These are phyloP conservation scores for Caerostris extrusa DNA, from an alignment of 1,140 invertebrate species.

Conservation along the genomic window DNA sequence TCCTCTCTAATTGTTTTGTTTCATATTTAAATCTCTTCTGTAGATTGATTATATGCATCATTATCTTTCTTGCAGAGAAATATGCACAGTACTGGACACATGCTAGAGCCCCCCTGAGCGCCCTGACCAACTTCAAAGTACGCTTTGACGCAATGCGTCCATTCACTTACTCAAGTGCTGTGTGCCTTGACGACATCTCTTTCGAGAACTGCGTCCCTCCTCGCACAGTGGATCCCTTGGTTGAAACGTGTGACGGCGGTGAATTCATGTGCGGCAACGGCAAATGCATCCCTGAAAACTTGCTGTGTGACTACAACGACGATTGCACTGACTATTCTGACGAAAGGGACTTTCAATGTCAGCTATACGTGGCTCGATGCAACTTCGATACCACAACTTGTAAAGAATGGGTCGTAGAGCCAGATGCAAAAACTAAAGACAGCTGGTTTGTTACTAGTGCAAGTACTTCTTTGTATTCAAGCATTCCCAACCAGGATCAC, in stretches of 20 bases:
- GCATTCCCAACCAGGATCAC: constrained; percentile 30
- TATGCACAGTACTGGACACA: constrained; percentile 33
- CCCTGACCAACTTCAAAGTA: constrained; percentile 42
- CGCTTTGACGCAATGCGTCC: constrained; percentile 50
- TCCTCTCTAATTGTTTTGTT: too few relatives aligned
- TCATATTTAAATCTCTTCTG: neutral
- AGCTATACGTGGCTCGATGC: constrained; percentile 41
- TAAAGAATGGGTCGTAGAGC: neutral
- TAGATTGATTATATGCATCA: neutral
- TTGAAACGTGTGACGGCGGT: neutral
- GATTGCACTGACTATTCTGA: constrained; percentile 70
- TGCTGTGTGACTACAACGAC: constrained; percentile 65
- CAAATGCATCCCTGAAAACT: constrained; percentile 40
- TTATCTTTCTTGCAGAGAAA: neutral
- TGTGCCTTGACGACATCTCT: constrained; percentile 61
- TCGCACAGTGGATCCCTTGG: neutral
- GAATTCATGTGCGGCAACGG: constrained; percentile 63
- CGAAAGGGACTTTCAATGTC: constrained; percentile 61
- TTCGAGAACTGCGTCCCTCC: constrained; percentile 66
- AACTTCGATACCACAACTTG: constrained; percentile 54
- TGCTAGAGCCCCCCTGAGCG: constrained; percentile 23
- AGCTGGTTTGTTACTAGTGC: neutral
- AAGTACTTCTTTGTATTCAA: neutral
- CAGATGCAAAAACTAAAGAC: neutral
- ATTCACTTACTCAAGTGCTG: neutral